Evolutionary conservation across 2,888 invertebrate species (phyloP), one percentile per base, ranked within the genome.

Genomic region (Cheilosia pagana): DNA sequence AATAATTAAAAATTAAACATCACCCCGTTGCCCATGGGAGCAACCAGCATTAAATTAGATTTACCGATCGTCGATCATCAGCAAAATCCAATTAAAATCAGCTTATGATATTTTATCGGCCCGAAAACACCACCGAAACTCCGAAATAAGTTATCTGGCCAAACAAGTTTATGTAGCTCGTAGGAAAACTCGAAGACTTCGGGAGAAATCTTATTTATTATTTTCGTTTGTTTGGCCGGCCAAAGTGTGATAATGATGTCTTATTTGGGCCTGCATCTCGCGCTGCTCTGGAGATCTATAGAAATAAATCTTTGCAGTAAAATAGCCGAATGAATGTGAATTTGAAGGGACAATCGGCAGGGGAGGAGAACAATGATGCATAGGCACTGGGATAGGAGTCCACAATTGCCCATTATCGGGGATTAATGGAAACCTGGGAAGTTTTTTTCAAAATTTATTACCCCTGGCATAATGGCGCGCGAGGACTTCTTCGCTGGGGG

Each of bases 41-140:
- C 45, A 45, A 16, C 19, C 45, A 68, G 81, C 88, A 88, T 88
- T 90, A 89, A 90, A 89, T 90, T 88, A 90, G 90, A 90, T 90
- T 90, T 90, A 91, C 71, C 79, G 87, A 87, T 88, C 90, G 89
- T 89, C 88, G 89, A 88, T 87, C 88, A 82, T 63, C 87, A 50
- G 62, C 78, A 68, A 79, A 65, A 52, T 16, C 53, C 85, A 81
- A 85, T 81, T 81, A 85, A 85, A 85, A 70, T 81, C 75, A 75
- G 79, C 83, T 83, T 70, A 83, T 74, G 19, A 74, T 85, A 81
- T 81, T 85, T 85, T 85, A 81, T 85, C 70, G 71, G 28, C 31
- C 14, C 59, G 45, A 52, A 52, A 55, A 62, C 53, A 55, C 60
- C 53, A 52, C 28, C 39, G 45, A 52, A 57, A 21, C 67, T 35